These are phyloP conservation scores for Eupithecia dodoneata DNA, from an alignment of 2,888 invertebrate species.

Conservation along the genomic window DNA sequence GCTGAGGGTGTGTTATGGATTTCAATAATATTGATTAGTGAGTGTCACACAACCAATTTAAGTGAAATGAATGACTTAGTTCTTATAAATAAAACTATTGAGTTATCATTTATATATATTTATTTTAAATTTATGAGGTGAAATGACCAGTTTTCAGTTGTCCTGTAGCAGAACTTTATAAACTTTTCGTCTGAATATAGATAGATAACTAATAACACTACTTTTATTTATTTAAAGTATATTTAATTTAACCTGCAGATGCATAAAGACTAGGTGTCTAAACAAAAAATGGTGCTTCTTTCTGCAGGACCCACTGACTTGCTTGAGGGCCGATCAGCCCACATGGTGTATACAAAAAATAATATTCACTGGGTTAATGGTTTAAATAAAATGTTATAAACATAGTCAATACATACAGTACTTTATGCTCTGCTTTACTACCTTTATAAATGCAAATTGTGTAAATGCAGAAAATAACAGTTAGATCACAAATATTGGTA, in stretches of 20 bases:
- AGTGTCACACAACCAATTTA: neutral
- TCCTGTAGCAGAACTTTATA: slow-evolving; percentile 32
- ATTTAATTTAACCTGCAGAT: neutral
- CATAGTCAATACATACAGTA: neutral
- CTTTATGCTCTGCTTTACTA: neutral
- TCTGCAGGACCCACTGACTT: neutral
- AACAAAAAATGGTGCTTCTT: neutral
- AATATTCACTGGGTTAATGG: neutral
- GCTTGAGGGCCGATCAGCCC: neutral
- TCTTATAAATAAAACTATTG: slow-evolving; percentile 37
- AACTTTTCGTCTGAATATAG: neutral
- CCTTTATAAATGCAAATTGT: slow-evolving; percentile 1
- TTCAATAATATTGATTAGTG: neutral
- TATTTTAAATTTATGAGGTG: slow-evolving; percentile 45
- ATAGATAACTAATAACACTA: neutral
- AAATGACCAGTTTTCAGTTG: slow-evolving; percentile 47
- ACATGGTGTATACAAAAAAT: neutral
- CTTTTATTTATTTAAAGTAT: neutral
- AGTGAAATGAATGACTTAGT: neutral
- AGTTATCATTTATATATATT: slow-evolving; percentile 43
- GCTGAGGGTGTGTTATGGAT: neutral
- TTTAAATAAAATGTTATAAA: neutral
- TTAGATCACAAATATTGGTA: neutral
- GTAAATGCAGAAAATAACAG: neutral
- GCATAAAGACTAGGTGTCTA: neutral